Conservation (phyloP, 2,113 vertebrate species). For the Boulengeromyrus knoepffleri region DNA sequence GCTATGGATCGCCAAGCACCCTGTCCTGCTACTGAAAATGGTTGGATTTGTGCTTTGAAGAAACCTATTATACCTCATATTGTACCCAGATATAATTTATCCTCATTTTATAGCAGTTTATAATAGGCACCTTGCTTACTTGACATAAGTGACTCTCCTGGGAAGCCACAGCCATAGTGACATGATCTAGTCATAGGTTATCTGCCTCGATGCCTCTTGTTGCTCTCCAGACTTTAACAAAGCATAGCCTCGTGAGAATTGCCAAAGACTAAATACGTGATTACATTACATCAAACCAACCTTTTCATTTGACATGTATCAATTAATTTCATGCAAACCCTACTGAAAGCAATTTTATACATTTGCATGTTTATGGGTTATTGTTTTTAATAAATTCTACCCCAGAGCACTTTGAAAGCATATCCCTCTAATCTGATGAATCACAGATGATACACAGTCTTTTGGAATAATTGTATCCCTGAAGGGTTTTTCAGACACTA, state of each 20-base stretch:
- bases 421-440: background rate
- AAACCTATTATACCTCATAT: background rate
- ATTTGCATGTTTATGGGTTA: background rate
- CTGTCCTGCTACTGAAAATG: background rate
- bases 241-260: background rate
- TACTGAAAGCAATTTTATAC: background rate
- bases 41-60: background rate
- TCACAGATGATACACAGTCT: background rate
- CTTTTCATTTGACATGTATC: background rate
- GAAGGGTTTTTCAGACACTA: conserved; percentile 1
- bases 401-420: background rate
- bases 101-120: background rate
- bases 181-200: background rate
- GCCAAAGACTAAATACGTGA: background rate
- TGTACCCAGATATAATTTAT: background rate
- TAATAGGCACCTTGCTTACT: background rate
- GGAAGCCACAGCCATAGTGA: background rate
- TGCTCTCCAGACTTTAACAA: background rate
- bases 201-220: background rate
- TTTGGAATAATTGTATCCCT: background rate
- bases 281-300: background rate
- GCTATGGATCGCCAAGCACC: background rate
- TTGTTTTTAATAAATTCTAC: background rate
- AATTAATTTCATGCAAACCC: background rate
- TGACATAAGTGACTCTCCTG: background rate